These are phyloP conservation scores for Lepus townsendii DNA, from an alignment of 2,797 vertebrate species.

Conservation along the genomic window DNA sequence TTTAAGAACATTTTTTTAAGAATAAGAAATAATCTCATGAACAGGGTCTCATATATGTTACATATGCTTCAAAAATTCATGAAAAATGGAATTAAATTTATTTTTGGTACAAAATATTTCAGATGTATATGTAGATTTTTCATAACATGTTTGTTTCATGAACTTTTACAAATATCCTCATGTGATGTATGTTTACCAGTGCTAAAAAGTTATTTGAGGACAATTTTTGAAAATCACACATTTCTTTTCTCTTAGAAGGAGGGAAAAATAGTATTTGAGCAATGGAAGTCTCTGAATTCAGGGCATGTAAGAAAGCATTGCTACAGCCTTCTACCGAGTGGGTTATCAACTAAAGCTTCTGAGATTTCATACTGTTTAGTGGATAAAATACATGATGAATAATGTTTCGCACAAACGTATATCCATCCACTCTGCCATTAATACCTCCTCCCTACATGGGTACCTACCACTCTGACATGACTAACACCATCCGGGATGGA, in stretches of 20 bases:
- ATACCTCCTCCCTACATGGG: neutral
- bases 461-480: neutral
- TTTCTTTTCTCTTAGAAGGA: neutral
- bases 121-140: no score
- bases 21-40: neutral
- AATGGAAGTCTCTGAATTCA: neutral
- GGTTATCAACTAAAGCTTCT: neutral
- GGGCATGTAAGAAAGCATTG: neutral
- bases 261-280: neutral
- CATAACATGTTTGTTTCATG: no score
- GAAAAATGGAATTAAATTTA: no score
- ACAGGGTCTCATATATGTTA: neutral
- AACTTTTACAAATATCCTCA: no score
- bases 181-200: neutral
- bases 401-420: neutral
- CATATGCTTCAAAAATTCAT: neutral
- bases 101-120: no score
- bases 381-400: neutral
- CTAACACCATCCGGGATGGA: no score
- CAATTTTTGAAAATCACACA: neutral
- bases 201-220: constrained; percentile 1
- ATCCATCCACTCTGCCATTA: neutral
- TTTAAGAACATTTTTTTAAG: no score
- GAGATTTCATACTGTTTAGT: neutral
- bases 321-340: neutral